Evolutionary conservation across 1,140 invertebrate genomes (phyloP).

Genomic region (Drosophila ficusphila): DNA sequence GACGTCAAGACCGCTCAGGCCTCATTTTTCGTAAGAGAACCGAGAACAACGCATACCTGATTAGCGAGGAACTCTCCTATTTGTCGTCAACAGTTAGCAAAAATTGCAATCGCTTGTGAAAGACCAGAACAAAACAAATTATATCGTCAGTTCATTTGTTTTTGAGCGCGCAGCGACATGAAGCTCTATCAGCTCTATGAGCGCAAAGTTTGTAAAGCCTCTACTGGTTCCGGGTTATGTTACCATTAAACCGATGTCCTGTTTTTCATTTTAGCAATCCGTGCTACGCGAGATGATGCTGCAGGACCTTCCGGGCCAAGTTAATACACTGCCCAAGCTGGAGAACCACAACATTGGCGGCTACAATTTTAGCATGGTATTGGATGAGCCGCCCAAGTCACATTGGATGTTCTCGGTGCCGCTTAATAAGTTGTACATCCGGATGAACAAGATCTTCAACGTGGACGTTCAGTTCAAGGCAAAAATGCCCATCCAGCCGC

Average conservation of each 20-base stretch:
- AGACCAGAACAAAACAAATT: conserved; percentile 7
- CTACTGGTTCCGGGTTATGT: not conserved
- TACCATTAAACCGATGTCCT: not conserved
- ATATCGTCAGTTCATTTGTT: not conserved
- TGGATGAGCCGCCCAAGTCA: conserved; percentile 59
- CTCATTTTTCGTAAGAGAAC: not conserved
- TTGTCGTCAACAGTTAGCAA: not conserved
- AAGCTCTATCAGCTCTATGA: conserved; percentile 46
- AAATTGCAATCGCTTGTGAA: conserved; percentile 44
- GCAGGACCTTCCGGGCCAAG: conserved; percentile 60
- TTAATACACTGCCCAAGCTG: conserved; percentile 65
- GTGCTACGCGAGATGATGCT: conserved; percentile 72
- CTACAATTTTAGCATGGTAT: conserved; percentile 60
- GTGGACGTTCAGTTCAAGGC: conserved; percentile 67
- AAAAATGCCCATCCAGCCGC: conserved; percentile 66
- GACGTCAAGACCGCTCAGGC: conserved; percentile 23
- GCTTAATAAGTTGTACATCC: conserved; percentile 70
- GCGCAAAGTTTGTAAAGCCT: conserved; percentile 21
- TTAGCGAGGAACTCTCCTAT: conserved; percentile 8
- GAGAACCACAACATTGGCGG: conserved; percentile 71
- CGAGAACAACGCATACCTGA: not conserved
- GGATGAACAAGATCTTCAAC: conserved; percentile 71
- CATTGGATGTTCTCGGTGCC: conserved; percentile 64
- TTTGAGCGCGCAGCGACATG: conserved; percentile 21
- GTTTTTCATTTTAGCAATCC: conserved; percentile 63